Conservation (phyloP, 2,888 invertebrate genomes). For the Metopia argyrocephala region DNA sequence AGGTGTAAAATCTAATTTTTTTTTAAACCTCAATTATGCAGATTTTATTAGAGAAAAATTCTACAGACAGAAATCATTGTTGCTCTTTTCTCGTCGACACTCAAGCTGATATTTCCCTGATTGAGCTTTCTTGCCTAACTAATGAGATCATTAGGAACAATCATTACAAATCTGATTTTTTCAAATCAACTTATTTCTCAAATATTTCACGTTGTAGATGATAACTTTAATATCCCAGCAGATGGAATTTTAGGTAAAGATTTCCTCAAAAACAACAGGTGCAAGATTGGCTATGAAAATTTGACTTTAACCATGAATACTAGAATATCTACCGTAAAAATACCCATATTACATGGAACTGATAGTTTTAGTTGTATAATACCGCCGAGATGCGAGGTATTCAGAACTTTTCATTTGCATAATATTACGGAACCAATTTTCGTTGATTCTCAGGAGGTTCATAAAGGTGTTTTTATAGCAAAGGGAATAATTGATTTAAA, state of each 20-base stretch:
- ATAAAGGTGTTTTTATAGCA: constrained; percentile 10
- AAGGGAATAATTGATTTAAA: constrained; percentile 4
- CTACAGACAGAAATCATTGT: not conserved
- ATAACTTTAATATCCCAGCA: constrained; percentile 8
- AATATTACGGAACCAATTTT: constrained; percentile 1
- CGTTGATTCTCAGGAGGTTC: constrained; percentile 22
- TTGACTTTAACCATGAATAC: not conserved
- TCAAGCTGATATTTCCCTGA: constrained; percentile 25
- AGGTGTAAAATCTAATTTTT: not conserved
- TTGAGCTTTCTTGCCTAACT: too few relatives aligned
- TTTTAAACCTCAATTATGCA: constrained; percentile 13
- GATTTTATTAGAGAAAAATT: constrained; percentile 14
- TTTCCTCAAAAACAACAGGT: constrained; percentile 10
- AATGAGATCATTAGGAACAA: too few relatives aligned
- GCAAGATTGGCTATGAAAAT: constrained; percentile 1
- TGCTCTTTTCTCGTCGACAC: constrained; percentile 20
- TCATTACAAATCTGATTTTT: not conserved
- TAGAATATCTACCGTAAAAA: not conserved
- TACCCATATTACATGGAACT: constrained; percentile 7
- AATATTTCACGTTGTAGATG: constrained; percentile 9
- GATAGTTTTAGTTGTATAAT: constrained; percentile 6
- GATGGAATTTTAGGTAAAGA: not conserved
- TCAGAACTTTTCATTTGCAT: not conserved
- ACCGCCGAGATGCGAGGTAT: constrained; percentile 25
- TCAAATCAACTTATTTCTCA: not conserved